phyloP scores from a whole-genome alignment of 2,888 invertebrate species.

The Drosophila gaucha region DNA sequence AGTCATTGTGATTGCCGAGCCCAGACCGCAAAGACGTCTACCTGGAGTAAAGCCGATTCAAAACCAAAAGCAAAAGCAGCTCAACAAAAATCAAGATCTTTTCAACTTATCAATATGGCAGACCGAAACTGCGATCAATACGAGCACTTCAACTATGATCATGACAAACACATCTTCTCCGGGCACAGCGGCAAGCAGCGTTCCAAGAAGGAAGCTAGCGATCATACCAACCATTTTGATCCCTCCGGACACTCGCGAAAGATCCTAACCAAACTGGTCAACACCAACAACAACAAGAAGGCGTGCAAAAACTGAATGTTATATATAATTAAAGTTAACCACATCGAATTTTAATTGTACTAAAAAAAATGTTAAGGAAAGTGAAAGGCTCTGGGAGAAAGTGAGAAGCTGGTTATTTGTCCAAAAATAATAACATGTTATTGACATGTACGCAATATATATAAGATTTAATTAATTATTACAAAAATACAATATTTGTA shows the following conservation, averaged over 20 bases:
- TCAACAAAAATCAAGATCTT: conserved; percentile 86
- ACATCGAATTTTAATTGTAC: conserved; percentile 26
- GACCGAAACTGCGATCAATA: conserved; percentile 94
- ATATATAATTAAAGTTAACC: conserved; percentile 14
- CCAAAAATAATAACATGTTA: conserved; percentile 7
- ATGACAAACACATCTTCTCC: conserved; percentile 94
- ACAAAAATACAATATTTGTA: conserved; percentile 20
- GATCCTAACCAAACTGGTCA: conserved; percentile 42
- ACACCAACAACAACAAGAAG: conserved; percentile 90
- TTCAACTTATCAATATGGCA: conserved; percentile 88
- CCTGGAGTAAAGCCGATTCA: too few species aligned
- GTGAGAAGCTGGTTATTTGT: conserved; percentile 11
- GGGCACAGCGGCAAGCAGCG: conserved; percentile 96
- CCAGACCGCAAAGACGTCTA: conserved; percentile 20
- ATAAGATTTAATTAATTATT: not conserved
- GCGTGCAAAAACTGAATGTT: conserved; percentile 63
- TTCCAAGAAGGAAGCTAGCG: conserved; percentile 93
- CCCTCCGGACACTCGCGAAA: conserved; percentile 92
- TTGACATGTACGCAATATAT: too few species aligned
- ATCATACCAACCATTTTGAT: conserved; percentile 96
- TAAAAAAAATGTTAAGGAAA: conserved; percentile 18
- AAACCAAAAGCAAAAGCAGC: not conserved
- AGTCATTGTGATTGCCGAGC: conserved; percentile 22
- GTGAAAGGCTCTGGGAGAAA: conserved; percentile 44
- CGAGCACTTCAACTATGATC: conserved; percentile 97